Evolutionary conservation across 2,797 vertebrate genomes (phyloP), one percentile per base, ranked within the genome.

Genomic region (Merluccius polli): DNA sequence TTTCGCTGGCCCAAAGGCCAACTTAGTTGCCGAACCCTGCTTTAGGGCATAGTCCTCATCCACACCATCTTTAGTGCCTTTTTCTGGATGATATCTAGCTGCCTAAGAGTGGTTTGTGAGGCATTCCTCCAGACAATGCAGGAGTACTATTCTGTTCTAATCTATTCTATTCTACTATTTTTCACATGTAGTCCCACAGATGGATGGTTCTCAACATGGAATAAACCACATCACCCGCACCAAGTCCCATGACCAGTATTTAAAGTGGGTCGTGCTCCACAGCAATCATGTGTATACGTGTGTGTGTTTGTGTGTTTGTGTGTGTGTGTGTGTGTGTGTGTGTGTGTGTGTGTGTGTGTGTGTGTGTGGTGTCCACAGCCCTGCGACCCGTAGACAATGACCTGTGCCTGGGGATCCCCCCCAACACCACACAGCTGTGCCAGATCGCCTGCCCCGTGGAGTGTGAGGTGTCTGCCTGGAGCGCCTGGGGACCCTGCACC

Each of bases 401-500:
- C 67, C 89, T 96, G 73, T 99, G 98, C 83, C 90, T 91, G 1
- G 95, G 94, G 3, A 77, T 92, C 30, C 67, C 93, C 74, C 95
- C 95, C 4, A 96, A 95, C 88, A 97, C 95, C 70, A 96, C 95
- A 44, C 97, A 98, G 72, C 88, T 98, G 70, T 99, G 98, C 84
- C 96, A 98, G 24, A 95, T 97, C 30, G 94, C 93, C 30, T 99
- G 98, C 83, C 97, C 97, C 0, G 90, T 94, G 11, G 96, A 97
- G 78, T 99, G 98, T 74, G 94, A 97, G 73, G 95, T 98, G 71
- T 99, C 97, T 0, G 85, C 92, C 0, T 99, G 98, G 98, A 95
- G 95, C 1, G 95, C 95, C 24, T 99, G 98, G 98, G 97, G 97
- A 80, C 96, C 97, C 0, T 99, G 98, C 82, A 97, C 96, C 74